Evolutionary conservation across 2,888 invertebrate species (phyloP).

Genomic region (Acrobasis suavella): DNA sequence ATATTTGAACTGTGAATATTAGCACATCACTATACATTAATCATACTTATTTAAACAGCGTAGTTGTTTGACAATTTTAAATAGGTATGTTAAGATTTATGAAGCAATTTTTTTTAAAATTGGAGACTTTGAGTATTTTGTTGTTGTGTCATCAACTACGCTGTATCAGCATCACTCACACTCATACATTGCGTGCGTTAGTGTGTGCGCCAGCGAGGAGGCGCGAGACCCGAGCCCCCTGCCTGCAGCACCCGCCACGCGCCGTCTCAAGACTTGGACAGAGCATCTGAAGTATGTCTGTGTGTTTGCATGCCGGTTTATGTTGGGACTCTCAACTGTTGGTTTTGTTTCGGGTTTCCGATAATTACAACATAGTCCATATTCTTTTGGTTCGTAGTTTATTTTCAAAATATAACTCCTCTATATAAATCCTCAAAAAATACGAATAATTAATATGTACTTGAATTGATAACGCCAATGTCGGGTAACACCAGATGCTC

Average conservation of each 20-base stretch:
- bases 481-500: no score
- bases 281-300: conserved; percentile 72
- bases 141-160: conserved; percentile 15
- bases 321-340: conserved; percentile 37
- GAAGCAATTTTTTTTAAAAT: no score
- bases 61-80: conserved; percentile 32
- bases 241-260: conserved; percentile 50
- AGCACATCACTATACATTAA: conserved; percentile 40
- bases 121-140: not conserved
- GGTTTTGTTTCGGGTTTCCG: not conserved
- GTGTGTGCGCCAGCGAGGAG: conserved; percentile 45
- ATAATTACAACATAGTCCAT: not conserved
- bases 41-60: conserved; percentile 40
- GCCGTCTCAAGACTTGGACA: conserved; percentile 74
- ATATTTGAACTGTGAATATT: conserved; percentile 34
- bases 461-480: no score
- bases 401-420: no score
- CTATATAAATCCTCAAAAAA: no score
- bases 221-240: conserved; percentile 47
- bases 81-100: no score
- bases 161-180: conserved; percentile 36
- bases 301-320: conserved; percentile 42
- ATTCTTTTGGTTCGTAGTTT: no score
- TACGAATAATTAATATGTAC: no score
- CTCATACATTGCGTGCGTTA: conserved; percentile 55